A percentile compares a stretch with the other conserved stretches of the same genome.
Evolutionary conservation across 1,140 invertebrate species (phyloP).

Genomic region (Schlechtendalia chinensis): DNA sequence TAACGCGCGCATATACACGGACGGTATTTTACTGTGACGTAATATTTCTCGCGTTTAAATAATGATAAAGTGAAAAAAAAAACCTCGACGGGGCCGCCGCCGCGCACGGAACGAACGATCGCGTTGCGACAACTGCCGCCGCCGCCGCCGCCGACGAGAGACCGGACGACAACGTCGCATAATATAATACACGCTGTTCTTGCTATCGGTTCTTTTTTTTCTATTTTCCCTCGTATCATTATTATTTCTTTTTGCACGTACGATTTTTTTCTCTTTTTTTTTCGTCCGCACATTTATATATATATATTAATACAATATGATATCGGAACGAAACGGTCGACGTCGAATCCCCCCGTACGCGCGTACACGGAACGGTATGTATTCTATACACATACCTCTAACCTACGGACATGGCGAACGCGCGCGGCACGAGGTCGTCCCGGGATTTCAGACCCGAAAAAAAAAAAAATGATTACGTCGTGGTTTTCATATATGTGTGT

Average conservation of each 20-base stretch:
- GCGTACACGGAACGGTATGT: too few relatives aligned
- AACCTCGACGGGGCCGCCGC: background rate
- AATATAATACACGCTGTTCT: constrained; percentile 1
- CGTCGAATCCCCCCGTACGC: too few relatives aligned
- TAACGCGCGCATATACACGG: background rate
- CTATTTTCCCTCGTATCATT: too few relatives aligned
- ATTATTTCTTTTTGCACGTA: too few relatives aligned
- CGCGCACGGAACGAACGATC: background rate
- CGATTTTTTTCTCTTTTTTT: too few relatives aligned
- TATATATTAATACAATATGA: background rate
- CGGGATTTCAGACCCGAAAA: too few relatives aligned
- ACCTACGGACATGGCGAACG: too few relatives aligned
- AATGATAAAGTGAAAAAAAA: background rate
- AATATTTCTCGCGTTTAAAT: constrained; percentile 24
- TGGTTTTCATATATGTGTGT: too few relatives aligned
- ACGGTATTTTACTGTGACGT: background rate
- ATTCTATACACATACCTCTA: too few relatives aligned
- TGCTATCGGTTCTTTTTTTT: background rate
- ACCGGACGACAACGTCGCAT: background rate
- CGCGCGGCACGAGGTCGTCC: too few relatives aligned
- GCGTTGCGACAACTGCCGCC: background rate
- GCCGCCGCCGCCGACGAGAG: background rate
- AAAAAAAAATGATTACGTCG: too few relatives aligned
- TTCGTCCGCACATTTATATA: background rate
- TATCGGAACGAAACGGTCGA: too few relatives aligned